phyloP scores from a whole-genome alignment of 2,113 vertebrate species.

The Brachypodius melanocephalos region DNA sequence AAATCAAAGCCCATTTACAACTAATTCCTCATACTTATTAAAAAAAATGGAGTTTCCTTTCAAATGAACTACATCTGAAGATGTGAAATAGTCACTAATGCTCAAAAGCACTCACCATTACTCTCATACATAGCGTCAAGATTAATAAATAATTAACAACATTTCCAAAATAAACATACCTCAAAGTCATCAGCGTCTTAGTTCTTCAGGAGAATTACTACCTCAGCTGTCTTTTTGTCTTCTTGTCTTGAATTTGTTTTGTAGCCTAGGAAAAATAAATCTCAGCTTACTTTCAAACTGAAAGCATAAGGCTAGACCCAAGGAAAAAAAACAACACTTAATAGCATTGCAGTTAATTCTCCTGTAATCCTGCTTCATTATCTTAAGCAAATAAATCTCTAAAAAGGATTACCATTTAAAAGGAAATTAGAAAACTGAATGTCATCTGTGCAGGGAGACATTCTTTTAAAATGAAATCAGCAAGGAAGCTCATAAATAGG shows the following conservation, averaged over 20 bases:
- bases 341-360: slow-evolving; percentile 72
- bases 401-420: slow-evolving; percentile 72
- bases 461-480: slow-evolving; percentile 16
- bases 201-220: neutral
- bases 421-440: slow-evolving; percentile 66
- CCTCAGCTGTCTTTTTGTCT: neutral
- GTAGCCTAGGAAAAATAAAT: slow-evolving; percentile 48
- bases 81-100: neutral
- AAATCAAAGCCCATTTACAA: neutral
- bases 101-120: neutral
- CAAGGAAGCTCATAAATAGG: slow-evolving; percentile 36
- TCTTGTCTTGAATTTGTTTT: slow-evolving; percentile 31
- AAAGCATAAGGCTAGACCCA: slow-evolving; percentile 13
- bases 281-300: slow-evolving; percentile 9
- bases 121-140: neutral
- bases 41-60: neutral
- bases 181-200: neutral
- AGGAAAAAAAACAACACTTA: neutral
- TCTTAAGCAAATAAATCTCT: slow-evolving; percentile 75
- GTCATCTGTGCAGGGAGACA: slow-evolving; percentile 17
- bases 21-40: neutral
- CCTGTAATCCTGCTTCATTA: slow-evolving; percentile 78
- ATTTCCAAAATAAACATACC: slow-evolving; percentile 35
- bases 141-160: slow-evolving; percentile 20
- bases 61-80: neutral